These are phyloP conservation scores for Drosophila leontia DNA, from an alignment of 1,140 invertebrate species.

Conservation along the genomic window DNA sequence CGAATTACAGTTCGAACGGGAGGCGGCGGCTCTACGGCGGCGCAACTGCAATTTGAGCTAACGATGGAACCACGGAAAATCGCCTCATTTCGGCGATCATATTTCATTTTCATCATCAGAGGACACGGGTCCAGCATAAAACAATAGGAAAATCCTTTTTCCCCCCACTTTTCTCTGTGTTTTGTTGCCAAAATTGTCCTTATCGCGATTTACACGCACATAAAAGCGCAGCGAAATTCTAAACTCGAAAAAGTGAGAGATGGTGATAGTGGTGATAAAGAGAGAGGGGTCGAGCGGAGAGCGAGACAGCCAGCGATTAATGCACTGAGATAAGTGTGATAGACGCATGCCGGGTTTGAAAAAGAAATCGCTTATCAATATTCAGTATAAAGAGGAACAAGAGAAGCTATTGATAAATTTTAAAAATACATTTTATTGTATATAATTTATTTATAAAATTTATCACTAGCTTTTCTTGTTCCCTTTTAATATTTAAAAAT, in stretches of 20 bases:
- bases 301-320: slow-evolving; percentile 56
- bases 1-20: slow-evolving; percentile 32
- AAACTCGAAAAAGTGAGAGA: slow-evolving; percentile 57
- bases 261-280: slow-evolving; percentile 1
- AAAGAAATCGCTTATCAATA: not conserved
- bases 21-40: slow-evolving; percentile 20
- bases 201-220: slow-evolving; percentile 80
- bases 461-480: no score
- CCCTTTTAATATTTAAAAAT: no score
- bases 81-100: slow-evolving; percentile 77
- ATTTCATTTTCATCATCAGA: slow-evolving; percentile 63
- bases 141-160: slow-evolving; percentile 72
- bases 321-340: slow-evolving; percentile 61
- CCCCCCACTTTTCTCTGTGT: slow-evolving; percentile 24
- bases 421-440: not conserved
- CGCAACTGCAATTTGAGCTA: slow-evolving; percentile 79
- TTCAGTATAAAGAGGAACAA: not conserved
- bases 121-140: slow-evolving; percentile 60
- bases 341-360: slow-evolving; percentile 9
- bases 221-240: slow-evolving; percentile 80
- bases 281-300: not conserved
- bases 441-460: no score
- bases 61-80: slow-evolving; percentile 58
- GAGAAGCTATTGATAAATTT: not conserved
- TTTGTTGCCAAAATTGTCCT: slow-evolving; percentile 60